Evolutionary conservation across 2,113 vertebrate genomes (phyloP), one percentile per base, ranked within the genome.

Genomic region (Pedionomus torquatus): DNA sequence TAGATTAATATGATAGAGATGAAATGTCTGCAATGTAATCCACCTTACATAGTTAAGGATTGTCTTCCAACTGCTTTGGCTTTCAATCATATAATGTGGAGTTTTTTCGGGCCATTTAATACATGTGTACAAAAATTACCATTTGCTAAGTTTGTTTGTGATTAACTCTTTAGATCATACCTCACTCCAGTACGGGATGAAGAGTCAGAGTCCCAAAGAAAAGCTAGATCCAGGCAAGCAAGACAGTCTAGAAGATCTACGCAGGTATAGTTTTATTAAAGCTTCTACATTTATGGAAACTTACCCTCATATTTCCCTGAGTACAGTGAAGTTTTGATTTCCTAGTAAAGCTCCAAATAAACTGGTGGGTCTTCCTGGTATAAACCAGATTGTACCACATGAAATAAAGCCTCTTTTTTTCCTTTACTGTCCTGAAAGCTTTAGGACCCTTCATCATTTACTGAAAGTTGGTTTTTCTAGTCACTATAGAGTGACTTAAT

Each of bases 151-250:
- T 92, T 83, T 97, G 35, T 94, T 94, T 90, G 80, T 93, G 90
- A 92, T 97, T 95, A 95, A 96, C 84, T 88, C 65, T 43, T 51
- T 91, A 99, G 99, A 98, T 99, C 99, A 92, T 99, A 99, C 98
- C 99, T 99, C 98, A 99, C 99, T 95, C 99, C 99, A 95, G 99
- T 99, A 97, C 98, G 99, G 89, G 99, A 99, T 95, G 99, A 99
- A 98, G 99, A 99, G 89, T 99, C 99, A 2, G 99, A 99, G 97
- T 99, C 99, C 92, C 99, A 99, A 98, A 99, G 99, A 98, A 99
- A 99, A 99, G 99, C 99, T 95, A 99, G 99, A 95, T 99, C 99
- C 93, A 99, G 99, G 96, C 99, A 99, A 98, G 99, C 99, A 77
- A 99, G 99, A 87, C 99, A 99, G 98, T 99, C 99, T 37, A 99